Base-by-base conservation (phyloP, 92 coral and sea anemone species). In the Zoanthus sansibaricus region DNA sequence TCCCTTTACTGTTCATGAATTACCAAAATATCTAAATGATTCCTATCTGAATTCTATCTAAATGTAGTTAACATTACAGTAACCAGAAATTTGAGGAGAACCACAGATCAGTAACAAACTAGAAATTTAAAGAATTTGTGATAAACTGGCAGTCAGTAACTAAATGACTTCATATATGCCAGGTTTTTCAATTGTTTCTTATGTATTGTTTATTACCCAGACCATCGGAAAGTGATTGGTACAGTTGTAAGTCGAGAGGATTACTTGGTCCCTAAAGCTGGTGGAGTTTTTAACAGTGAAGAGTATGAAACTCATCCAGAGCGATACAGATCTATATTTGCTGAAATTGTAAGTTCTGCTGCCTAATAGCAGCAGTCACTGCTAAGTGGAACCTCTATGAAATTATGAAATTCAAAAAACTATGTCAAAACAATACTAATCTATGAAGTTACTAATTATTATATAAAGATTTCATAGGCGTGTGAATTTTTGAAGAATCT, bases 251-350 rank as follows among this genome's bases (percentile, higher is more conserved):
- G 99, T 68, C 89, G 99, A 7, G 99, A 97, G 66, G 99, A 97
- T 82, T 97, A 97, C 84, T 78, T 97, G 71, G 97, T 97, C 3
- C 98, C 99, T 10, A 93, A 95, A 86, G 96, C 94, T 77, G 99
- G 99, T 3, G 99, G 99, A 44, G 71, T 86, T 64, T 97, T 97
- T 87, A 88, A 95, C 90, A 96, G 98, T 0, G 98, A 92, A 64
- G 99, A 97, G 80, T 97, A 97, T 30, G 99, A 95, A 46, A 96
- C 97, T 0, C 93, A 97, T 37, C 99, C 99, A 1, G 99, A 97
- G 72, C 92, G 91, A 95, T 97, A 97, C 92, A 92, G 99, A 69
- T 97, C 99, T 7, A 92, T 90, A 37, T 97, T 97, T 95, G 99
- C 99, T 56, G 99, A 97, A 90, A 86, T 89, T 75, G 98, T 94